Percentiles rank a stretch among this genome's conserved stretches.
Conservation (phyloP, 2,888 invertebrate species). For the Aphodius sticticus region DNA sequence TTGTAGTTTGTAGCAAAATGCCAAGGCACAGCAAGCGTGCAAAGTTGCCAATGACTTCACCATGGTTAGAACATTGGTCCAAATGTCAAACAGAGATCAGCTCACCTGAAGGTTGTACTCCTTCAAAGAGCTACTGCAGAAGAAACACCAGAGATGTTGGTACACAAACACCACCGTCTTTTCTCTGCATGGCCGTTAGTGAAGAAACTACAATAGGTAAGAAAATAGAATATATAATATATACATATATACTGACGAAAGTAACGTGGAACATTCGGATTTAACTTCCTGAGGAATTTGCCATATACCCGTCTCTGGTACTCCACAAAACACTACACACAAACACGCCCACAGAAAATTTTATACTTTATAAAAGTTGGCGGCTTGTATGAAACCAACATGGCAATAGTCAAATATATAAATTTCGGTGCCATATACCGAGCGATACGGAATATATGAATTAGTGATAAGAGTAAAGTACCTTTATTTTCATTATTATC, state of each 20-base stretch:
- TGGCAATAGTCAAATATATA: too few species aligned
- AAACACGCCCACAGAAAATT: too few species aligned
- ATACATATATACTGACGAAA: not conserved
- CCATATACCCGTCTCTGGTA: not conserved
- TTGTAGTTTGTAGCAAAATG: slow-evolving; percentile 23
- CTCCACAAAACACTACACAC: too few species aligned
- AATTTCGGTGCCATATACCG: too few species aligned
- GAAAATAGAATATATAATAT: not conserved
- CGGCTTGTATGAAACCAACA: too few species aligned
- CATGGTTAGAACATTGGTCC: slow-evolving; percentile 28
- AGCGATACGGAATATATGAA: too few species aligned
- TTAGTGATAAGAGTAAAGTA: too few species aligned
- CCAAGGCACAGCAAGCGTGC: slow-evolving; percentile 11
- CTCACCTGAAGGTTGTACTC: slow-evolving; percentile 6
- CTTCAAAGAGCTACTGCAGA: not conserved
- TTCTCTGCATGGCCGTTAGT: not conserved
- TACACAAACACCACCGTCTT: slow-evolving; percentile 15
- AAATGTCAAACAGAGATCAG: slow-evolving; percentile 16
- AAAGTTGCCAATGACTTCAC: slow-evolving; percentile 25
- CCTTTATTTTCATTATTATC: too few species aligned
- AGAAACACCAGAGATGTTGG: slow-evolving; percentile 12
- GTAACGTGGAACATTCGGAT: too few species aligned
- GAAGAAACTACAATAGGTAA: slow-evolving; percentile 16
- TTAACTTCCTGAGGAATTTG: not conserved
- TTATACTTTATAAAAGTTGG: too few species aligned